Base-by-base conservation (phyloP, 1,140 invertebrate species). In the Drosophila kohkoa region DNA sequence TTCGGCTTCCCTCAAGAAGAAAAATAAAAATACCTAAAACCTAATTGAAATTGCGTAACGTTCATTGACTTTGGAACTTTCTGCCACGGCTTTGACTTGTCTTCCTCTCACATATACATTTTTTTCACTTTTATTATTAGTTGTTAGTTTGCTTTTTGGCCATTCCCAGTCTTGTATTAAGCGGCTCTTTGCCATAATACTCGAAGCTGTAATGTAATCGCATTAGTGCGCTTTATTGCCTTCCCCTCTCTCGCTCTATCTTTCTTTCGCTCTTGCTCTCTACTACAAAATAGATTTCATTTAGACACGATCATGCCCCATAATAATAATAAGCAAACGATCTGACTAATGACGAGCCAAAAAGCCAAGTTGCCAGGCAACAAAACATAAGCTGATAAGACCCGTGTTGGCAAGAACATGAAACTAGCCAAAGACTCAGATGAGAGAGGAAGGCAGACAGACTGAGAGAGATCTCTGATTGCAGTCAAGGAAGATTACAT, bases 41-140 rank as follows among this genome's bases (percentile, higher is more conserved):
- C 82, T 82, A 90, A 90, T 90, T 90, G 88, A 90, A 90, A 90
- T 91, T 90, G 88, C 85, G 78, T 63, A 89, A 89, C 88, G 88
- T 90, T 90, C 88, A 91, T 90, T 90, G 88, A 90, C 88, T 85
- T 85, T 74, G 65, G 55, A 81, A 85, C 76, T 89, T 77, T 79
- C 63, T 55, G 62, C 51, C 62, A 63, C 58, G 28, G 48, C 65
- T 77, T 41, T 71, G 41, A 8, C 52, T 79, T 66, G 52, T 86
- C 65, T 75, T 32, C 49, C 15, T 55, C 41, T 49, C 8, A 41
- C 30, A 32, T 25, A 52, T 60, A 64, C 57, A 59, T 58, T 20
- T 67, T 83, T 73, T 88, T 88, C 77, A 88, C 85, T 89, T 88
- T 88, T 88, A 77, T 87, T 87, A 87, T 88, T 88, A 88, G 82